These are phyloP conservation scores for Micropoecilia bifurca DNA, from an alignment of 2,797 vertebrate genomes.

Conservation along the genomic window DNA sequence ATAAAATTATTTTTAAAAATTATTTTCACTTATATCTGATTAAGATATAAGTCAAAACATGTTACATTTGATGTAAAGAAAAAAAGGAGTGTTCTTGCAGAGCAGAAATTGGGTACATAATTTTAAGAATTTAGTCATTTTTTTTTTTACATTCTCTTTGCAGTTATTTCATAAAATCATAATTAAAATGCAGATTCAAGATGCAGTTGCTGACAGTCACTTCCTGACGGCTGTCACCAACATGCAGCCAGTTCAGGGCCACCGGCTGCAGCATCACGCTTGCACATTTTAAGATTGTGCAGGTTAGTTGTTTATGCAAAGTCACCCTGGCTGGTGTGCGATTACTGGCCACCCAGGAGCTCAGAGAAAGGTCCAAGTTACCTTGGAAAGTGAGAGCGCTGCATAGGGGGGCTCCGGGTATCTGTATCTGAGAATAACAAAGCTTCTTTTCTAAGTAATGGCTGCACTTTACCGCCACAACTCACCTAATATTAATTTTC, in stretches of 20 bases:
- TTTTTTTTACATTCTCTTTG: not conserved
- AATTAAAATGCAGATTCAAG: not conserved
- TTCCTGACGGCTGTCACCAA: conserved; percentile 1
- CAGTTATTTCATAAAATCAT: not conserved
- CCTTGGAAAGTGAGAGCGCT: conserved; percentile 74
- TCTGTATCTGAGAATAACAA: not conserved
- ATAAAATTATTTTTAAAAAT: not conserved
- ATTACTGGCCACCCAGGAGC: conserved; percentile 71
- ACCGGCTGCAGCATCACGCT: conserved; percentile 26
- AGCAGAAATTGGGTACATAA: not conserved
- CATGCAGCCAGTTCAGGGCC: conserved; percentile 8
- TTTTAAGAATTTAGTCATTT: not conserved
- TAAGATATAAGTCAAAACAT: not conserved
- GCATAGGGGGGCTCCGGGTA: conserved; percentile 46
- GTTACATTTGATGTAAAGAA: not conserved
- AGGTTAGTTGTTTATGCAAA: conserved; percentile 52
- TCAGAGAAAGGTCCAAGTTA: conserved; percentile 54
- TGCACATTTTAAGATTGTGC: conserved; percentile 19
- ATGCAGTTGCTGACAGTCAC: not conserved
- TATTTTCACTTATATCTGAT: not conserved
- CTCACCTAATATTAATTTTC: not conserved
- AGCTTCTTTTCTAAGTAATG: not conserved
- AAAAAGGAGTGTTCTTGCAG: not conserved
- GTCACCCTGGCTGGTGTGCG: conserved; percentile 57
- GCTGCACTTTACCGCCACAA: not conserved